Evolutionary conservation across 2,888 invertebrate genomes (phyloP).

Genomic region (Aphodius sticticus): DNA sequence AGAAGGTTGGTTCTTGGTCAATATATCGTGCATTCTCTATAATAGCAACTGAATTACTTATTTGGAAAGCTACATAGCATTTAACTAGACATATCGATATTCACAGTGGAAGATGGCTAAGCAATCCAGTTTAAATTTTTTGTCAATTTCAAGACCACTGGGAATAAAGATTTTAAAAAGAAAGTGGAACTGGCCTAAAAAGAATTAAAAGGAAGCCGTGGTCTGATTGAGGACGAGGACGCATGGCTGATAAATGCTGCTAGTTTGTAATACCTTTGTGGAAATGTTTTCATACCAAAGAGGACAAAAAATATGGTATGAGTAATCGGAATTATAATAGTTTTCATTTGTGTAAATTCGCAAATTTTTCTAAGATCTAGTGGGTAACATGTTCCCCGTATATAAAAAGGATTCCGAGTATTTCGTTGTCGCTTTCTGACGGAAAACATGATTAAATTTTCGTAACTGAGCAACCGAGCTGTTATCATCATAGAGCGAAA

Average conservation of each 20-base stretch:
- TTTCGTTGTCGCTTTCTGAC: neutral
- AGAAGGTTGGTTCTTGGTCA: too few relatives aligned
- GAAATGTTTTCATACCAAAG: neutral
- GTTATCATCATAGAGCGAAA: too few relatives aligned
- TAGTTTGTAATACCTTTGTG: neutral
- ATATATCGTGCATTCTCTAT: too few relatives aligned
- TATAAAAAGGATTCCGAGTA: neutral
- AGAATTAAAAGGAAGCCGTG: neutral
- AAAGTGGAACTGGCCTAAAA: neutral
- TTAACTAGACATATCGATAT: neutral
- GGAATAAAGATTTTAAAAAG: neutral
- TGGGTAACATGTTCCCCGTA: neutral
- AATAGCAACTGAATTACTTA: too few relatives aligned
- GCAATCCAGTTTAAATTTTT: neutral
- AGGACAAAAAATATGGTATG: neutral
- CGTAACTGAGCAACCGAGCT: too few relatives aligned
- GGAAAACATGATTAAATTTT: too few relatives aligned
- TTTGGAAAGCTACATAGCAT: too few relatives aligned
- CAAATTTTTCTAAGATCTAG: neutral
- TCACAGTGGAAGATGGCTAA: neutral
- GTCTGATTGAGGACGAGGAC: neutral
- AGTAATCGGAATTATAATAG: neutral
- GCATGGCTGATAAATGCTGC: neutral
- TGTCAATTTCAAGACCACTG: neutral
- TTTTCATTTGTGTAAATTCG: neutral